These are phyloP conservation scores for Rhagoletis pomonella DNA, from an alignment of 1,140 invertebrate species.

Conservation along the genomic window DNA sequence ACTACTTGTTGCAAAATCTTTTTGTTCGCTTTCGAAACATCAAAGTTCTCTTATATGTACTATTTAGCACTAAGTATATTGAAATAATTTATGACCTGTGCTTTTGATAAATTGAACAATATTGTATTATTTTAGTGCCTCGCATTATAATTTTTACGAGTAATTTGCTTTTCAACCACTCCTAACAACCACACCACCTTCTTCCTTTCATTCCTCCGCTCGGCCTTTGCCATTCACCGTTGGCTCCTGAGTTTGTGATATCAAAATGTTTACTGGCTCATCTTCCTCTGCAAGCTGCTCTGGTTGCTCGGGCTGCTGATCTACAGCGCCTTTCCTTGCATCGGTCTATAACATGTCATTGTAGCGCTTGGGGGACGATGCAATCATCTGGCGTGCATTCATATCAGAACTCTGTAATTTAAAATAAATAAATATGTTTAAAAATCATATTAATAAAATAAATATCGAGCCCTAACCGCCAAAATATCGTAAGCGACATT, in stretches of 20 bases:
- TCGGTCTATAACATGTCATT: constrained; percentile 59
- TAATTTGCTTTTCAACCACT: background rate
- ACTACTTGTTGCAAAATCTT: constrained; percentile 29
- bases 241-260: constrained; percentile 31
- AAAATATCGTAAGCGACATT: too few relatives aligned
- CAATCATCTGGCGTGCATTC: constrained; percentile 71
- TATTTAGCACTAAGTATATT: too few relatives aligned
- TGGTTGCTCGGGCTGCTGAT: background rate
- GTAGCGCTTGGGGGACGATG: constrained; percentile 66
- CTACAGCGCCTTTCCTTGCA: too few relatives aligned
- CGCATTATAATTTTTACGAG: background rate
- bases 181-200: background rate
- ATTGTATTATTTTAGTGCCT: background rate
- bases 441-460: too few relatives aligned
- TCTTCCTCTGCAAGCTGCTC: background rate
- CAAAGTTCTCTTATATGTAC: too few relatives aligned
- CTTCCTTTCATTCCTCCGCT: background rate
- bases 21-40: background rate
- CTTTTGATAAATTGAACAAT: background rate
- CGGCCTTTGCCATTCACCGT: background rate
- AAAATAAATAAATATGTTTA: background rate
- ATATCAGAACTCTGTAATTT: constrained; percentile 72
- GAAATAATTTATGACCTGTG: background rate
- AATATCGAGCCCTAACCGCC: too few relatives aligned
- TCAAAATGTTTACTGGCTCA: background rate